These are phyloP conservation scores for Lucinisca nassula DNA, from an alignment of 2,888 invertebrate genomes.

Conservation along the genomic window DNA sequence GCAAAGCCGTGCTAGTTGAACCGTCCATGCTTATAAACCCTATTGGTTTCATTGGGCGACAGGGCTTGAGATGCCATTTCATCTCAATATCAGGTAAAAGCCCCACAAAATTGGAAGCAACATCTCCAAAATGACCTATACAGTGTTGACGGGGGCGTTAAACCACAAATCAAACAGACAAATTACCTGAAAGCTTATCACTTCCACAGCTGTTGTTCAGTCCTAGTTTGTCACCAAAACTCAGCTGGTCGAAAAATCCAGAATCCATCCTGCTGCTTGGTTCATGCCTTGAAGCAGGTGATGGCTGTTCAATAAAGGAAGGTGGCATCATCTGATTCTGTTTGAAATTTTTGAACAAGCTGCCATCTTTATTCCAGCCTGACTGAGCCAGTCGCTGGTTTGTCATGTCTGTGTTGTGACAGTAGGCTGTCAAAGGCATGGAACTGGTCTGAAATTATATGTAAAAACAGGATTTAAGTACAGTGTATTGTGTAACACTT, in stretches of 20 bases:
- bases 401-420: conserved; percentile 34
- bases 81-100: too few species aligned
- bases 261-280: conserved; percentile 50
- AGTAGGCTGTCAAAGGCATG: neutral
- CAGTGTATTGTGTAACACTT: too few species aligned
- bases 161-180: too few species aligned
- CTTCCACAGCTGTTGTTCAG: conserved; percentile 75
- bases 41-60: too few species aligned
- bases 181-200: conserved; percentile 75
- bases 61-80: too few species aligned
- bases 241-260: conserved; percentile 74
- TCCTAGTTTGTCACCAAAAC: conserved; percentile 64
- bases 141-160: too few species aligned
- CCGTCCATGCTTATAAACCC: too few species aligned
- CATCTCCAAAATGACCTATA: too few species aligned
- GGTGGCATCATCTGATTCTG: conserved; percentile 10
- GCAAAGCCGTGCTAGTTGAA: too few species aligned
- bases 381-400: conserved; percentile 46
- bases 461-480: too few species aligned
- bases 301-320: neutral
- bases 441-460: neutral
- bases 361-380: conserved; percentile 36
- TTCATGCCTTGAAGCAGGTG: neutral
- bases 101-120: too few species aligned
- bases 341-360: conserved; percentile 23